Percentiles rank a stretch among this genome's conserved stretches.
These are phyloP conservation scores for Drosophila ezoana DNA, from an alignment of 2,888 invertebrate genomes.

Conservation along the genomic window DNA sequence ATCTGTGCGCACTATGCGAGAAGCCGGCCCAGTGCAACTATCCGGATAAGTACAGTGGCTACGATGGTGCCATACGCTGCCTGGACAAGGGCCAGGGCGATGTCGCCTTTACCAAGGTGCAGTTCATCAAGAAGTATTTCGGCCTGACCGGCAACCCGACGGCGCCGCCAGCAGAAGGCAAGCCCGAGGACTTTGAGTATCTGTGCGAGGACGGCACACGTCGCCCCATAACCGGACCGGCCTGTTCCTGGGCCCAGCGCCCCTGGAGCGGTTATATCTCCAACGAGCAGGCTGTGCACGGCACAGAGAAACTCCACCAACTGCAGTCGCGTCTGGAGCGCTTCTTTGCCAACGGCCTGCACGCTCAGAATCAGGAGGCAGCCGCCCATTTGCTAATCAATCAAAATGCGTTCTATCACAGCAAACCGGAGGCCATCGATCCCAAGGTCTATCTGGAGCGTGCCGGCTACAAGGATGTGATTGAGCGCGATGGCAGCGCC, in stretches of 20 bases:
- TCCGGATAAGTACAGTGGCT: conserved; percentile 93
- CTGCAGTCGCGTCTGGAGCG: conserved; percentile 83
- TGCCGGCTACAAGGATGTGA: conserved; percentile 89
- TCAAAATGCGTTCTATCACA: conserved; percentile 85
- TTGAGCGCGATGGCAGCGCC: conserved; percentile 90
- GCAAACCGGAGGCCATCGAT: conserved; percentile 85
- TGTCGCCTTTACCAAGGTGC: conserved; percentile 94
- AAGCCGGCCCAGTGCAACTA: conserved; percentile 91
- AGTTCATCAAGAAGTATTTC: conserved; percentile 92
- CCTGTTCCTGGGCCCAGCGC: conserved; percentile 93
- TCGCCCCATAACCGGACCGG: conserved; percentile 88
- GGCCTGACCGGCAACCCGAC: conserved; percentile 88
- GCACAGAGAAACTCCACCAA: conserved; percentile 75
- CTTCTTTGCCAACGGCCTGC: conserved; percentile 83
- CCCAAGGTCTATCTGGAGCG: conserved; percentile 88
- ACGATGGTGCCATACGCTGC: conserved; percentile 94
- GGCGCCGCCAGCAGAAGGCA: conserved; percentile 86
- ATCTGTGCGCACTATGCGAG: conserved; percentile 91
- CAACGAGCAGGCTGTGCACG: conserved; percentile 86
- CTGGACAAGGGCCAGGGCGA: conserved; percentile 92
- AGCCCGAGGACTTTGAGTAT: conserved; percentile 90
- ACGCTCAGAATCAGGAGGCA: conserved; percentile 80
- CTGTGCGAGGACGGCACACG: conserved; percentile 92
- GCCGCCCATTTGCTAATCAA: conserved; percentile 87
- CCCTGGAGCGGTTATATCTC: conserved; percentile 93